These are phyloP conservation scores for Bothrops alternatus DNA, from an alignment of 2,797 vertebrate species.

Conservation along the genomic window DNA sequence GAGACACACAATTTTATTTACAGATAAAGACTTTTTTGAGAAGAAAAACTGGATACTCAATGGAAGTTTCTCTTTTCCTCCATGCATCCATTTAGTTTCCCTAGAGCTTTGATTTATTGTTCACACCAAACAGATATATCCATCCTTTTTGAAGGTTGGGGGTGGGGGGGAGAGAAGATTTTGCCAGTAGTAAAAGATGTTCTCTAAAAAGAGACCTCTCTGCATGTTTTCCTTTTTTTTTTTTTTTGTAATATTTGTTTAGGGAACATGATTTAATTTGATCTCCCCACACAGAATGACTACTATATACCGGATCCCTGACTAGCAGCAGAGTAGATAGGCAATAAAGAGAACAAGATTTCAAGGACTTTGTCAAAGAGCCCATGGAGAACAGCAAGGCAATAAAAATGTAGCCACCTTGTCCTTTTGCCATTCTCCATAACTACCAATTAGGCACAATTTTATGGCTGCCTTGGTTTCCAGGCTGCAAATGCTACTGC, in stretches of 20 bases:
- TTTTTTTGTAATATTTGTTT: conserved; percentile 60
- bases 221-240: neutral
- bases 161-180: conserved; percentile 32
- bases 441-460: conserved; percentile 45
- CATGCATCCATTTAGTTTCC: conserved; percentile 60
- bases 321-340: conserved; percentile 60
- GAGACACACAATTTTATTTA: conserved; percentile 35
- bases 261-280: conserved; percentile 53
- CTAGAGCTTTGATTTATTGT: conserved; percentile 64
- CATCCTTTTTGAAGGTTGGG: conserved; percentile 46
- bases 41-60: conserved; percentile 47
- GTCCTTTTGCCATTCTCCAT: conserved; percentile 47
- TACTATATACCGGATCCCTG: conserved; percentile 49
- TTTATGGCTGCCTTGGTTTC: conserved; percentile 28
- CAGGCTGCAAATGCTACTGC: neutral
- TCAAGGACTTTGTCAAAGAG: conserved; percentile 64
- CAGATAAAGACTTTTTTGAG: conserved; percentile 60
- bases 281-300: conserved; percentile 54
- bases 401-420: conserved; percentile 57
- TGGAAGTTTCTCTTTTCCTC: conserved; percentile 51
- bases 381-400: conserved; percentile 53
- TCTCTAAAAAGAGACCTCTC: conserved; percentile 56
- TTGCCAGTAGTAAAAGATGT: conserved; percentile 61
- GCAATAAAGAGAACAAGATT: conserved; percentile 67
- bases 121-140: conserved; percentile 56